Base-by-base conservation (phyloP, 2,888 invertebrate genomes). In the Cryptocephalus primarius region DNA sequence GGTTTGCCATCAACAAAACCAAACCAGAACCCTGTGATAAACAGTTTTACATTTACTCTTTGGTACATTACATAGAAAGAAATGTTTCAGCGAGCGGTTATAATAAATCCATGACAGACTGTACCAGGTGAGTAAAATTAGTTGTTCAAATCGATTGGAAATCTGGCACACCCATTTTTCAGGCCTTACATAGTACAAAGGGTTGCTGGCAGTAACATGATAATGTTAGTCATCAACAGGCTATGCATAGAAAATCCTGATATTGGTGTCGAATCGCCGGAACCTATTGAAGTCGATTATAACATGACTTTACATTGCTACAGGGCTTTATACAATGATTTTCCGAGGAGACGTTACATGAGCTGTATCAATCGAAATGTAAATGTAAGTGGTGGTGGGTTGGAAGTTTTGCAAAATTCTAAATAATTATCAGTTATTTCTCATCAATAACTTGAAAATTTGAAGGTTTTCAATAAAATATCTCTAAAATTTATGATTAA, bases 11-110 rank as follows among this genome's bases (percentile, higher is more conserved):
- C 46, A 55, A 46, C n/a, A 75, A 88, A 59, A 91, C 92, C 0
- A 77, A 85, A 48, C 88, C 89, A 1, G 84, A 87, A 54, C 84
- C 90, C 1, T 93, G 92, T 67, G 92, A 93, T 66, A 78, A 88
- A 63, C 82, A 86, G 47, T 59, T 69, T 55, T 67, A 61, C 55
- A 48, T 70, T 8, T 71, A 69, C 48, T 65, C 60, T n/a, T 50
- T 71, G 43, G 58, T 65, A 1, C 63, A 65, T 48, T 67, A 67
- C 47, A 61, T 61, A 2, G 65, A 66, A 31, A 57, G 63, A 41
- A 67, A 68, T 47, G 60, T 64, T 31, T 62, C 67, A 0, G 61
- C 51, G 14, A 66, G 65, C 47, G 66, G 64, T 0, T 70, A 69
- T 46, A 68, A 68, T 45, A 64, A 60, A 47, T 61, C 63, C 1